Evolutionary conservation across 2,888 invertebrate genomes (phyloP).

Genomic region (Drosophila infuscata): DNA sequence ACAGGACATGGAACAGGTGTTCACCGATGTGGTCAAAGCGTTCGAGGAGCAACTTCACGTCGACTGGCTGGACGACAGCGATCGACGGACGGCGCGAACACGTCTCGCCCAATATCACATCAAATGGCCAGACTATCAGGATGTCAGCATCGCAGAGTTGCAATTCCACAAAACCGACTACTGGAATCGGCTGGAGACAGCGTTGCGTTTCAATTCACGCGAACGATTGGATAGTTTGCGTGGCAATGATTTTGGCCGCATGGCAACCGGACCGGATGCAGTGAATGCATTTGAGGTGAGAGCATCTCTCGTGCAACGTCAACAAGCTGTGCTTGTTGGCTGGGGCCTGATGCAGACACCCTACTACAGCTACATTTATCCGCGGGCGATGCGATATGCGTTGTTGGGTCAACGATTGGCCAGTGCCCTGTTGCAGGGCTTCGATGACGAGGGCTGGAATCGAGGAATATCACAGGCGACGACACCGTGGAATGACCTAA

Average conservation of each 20-base stretch:
- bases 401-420: constrained; percentile 74
- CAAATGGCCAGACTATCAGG: constrained; percentile 68
- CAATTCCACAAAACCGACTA: constrained; percentile 64
- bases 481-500: constrained; percentile 64
- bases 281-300: constrained; percentile 72
- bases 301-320: constrained; percentile 55
- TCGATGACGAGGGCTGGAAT: constrained; percentile 80
- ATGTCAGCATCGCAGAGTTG: constrained; percentile 55
- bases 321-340: constrained; percentile 71
- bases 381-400: constrained; percentile 74
- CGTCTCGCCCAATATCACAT: constrained; percentile 63
- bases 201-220: constrained; percentile 64
- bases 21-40: constrained; percentile 61
- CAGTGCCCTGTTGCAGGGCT: constrained; percentile 66
- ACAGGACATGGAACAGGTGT: constrained; percentile 69
- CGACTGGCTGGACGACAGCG: constrained; percentile 78
- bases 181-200: constrained; percentile 69
- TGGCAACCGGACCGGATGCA: constrained; percentile 14
- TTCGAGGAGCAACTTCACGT: constrained; percentile 64
- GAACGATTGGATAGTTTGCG: constrained; percentile 60
- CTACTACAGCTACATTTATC: constrained; percentile 74
- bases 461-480: constrained; percentile 59
- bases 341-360: constrained; percentile 81
- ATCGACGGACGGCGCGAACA: constrained; percentile 65
- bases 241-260: constrained; percentile 51